phyloP scores from a whole-genome alignment of 2,888 invertebrate genomes.

The Chalcis sispes region DNA sequence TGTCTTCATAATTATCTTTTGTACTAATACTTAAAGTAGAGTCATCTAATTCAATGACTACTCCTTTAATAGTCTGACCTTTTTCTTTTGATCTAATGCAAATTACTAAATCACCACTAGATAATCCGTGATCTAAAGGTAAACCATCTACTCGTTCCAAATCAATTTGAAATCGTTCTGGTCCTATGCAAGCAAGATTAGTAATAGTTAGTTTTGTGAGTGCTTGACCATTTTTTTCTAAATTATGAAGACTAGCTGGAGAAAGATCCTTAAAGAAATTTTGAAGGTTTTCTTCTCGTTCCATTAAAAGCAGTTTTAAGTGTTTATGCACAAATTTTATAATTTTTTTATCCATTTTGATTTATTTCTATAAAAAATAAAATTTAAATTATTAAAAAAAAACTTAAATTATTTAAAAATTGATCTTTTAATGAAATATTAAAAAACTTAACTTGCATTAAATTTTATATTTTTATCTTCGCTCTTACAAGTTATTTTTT shows the following conservation, averaged over 20 bases:
- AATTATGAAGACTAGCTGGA: conserved; percentile 58
- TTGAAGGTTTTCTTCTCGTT: conserved; percentile 63
- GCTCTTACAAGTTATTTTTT: too few relatives aligned
- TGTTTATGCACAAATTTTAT: conserved; percentile 60
- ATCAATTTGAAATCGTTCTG: conserved; percentile 62
- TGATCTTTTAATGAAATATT: too few relatives aligned
- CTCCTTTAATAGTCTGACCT: conserved; percentile 57
- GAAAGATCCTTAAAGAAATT: conserved; percentile 62
- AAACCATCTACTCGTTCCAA: conserved; percentile 58
- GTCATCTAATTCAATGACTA: conserved; percentile 60
- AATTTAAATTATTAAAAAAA: not conserved
- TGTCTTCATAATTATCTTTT: conserved; percentile 58
- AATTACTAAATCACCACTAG: conserved; percentile 62
- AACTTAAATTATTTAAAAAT: too few relatives aligned
- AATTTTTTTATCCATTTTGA: conserved; percentile 62
- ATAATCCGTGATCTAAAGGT: conserved; percentile 61
- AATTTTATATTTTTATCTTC: too few relatives aligned
- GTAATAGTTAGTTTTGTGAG: conserved; percentile 60
- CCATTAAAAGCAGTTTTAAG: conserved; percentile 59
- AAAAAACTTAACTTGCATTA: too few relatives aligned
- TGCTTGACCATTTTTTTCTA: conserved; percentile 62
- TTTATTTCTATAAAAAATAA: conserved; percentile 24
- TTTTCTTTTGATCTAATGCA: conserved; percentile 61
- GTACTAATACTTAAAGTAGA: conserved; percentile 59
- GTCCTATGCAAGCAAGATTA: conserved; percentile 60